These are phyloP conservation scores for Balaenoptera acutorostrata DNA, from an alignment of 2,113 vertebrate genomes.

Conservation along the genomic window DNA sequence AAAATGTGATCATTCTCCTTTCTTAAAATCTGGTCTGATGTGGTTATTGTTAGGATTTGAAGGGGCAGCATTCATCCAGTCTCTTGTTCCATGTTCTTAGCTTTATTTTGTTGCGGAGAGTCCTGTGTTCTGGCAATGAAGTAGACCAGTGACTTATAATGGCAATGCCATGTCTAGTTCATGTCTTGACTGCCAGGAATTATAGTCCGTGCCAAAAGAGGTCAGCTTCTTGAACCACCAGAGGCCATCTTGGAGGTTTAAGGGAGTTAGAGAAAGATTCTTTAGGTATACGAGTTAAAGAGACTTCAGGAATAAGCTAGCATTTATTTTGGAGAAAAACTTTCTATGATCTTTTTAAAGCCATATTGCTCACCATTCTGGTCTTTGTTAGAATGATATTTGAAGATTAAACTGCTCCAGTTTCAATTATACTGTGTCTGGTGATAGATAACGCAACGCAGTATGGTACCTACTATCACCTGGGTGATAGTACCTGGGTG, in stretches of 20 bases:
- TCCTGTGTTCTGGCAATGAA: conserved; percentile 5
- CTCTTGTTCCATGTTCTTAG: background rate
- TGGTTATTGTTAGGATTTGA: background rate
- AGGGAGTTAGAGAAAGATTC: background rate
- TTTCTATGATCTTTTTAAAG: background rate
- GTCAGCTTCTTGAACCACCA: conserved; percentile 3
- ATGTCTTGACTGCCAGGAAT: background rate
- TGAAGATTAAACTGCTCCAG: background rate
- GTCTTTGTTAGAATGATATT: conserved; percentile 16
- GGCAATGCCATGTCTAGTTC: background rate
- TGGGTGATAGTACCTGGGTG: background rate
- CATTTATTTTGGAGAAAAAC: background rate
- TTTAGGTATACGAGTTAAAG: background rate
- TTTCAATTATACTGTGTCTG: background rate
- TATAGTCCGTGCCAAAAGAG: background rate
- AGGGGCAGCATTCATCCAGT: background rate
- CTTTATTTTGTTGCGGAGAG: background rate
- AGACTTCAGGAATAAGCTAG: background rate
- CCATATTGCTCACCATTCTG: background rate
- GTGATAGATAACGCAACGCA: background rate
- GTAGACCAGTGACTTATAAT: background rate
- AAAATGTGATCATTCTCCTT: conserved; percentile 6
- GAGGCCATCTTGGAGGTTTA: background rate
- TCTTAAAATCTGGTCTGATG: background rate
- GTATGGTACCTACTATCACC: background rate